Percentiles rank a stretch among this genome's conserved stretches.
phyloP scores from a whole-genome alignment of 2,888 invertebrate species.

The Esperia sulphurella region DNA sequence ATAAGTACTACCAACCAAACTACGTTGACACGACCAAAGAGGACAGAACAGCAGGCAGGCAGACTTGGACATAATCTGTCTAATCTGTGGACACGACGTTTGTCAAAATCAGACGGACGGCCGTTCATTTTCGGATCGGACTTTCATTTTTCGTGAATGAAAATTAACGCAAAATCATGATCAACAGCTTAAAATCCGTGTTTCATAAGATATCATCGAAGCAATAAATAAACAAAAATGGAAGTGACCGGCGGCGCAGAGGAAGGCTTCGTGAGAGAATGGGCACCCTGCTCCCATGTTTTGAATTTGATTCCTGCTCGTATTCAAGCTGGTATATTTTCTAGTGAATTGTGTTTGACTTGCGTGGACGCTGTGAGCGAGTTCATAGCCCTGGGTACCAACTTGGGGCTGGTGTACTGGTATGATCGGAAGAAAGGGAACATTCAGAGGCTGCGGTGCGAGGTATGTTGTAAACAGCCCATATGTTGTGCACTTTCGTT shows the following conservation, averaged over 20 bases:
- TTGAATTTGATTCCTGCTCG: conserved; percentile 87
- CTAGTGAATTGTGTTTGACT: conserved; percentile 86
- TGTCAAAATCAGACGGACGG: neutral
- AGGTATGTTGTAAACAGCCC: conserved; percentile 77
- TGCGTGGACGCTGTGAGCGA: conserved; percentile 90
- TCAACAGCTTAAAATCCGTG: neutral
- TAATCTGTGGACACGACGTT: no score
- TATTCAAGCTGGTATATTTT: conserved; percentile 86
- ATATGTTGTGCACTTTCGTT: conserved; percentile 27
- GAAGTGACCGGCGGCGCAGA: conserved; percentile 66
- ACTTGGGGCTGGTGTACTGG: conserved; percentile 92
- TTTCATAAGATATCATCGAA: conserved; percentile 7
- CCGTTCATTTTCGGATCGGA: neutral
- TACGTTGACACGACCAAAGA: no score
- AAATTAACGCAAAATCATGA: conserved; percentile 1
- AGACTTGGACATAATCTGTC: no score
- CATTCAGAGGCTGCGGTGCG: conserved; percentile 87
- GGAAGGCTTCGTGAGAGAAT: conserved; percentile 83
- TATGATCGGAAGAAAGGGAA: conserved; percentile 88
- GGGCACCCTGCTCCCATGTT: conserved; percentile 88
- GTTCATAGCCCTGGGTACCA: conserved; percentile 91
- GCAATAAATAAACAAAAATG: conserved; percentile 31
- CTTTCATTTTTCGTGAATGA: neutral
- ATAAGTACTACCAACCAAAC: no score
- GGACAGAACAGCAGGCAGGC: no score